phyloP scores from a whole-genome alignment of 2,113 vertebrate species.

The Tetraodon nigroviridis region DNA sequence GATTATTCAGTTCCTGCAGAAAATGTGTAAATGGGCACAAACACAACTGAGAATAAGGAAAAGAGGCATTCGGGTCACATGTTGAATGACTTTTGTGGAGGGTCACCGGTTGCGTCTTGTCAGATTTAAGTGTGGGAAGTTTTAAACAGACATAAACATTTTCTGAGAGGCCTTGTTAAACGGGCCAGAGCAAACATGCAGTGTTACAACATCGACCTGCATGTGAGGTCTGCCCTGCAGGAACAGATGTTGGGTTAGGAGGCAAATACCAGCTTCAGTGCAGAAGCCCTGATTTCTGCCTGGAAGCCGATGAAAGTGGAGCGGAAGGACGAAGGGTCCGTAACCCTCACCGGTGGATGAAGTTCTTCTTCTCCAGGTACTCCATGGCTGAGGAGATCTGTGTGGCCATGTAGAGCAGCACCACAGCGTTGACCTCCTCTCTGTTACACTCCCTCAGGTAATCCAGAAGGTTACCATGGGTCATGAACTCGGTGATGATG shows the following conservation, averaged over 20 bases:
- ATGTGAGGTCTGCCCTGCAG: neutral
- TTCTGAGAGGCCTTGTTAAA: constrained; percentile 23
- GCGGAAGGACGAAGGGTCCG: neutral
- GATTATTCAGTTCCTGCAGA: neutral
- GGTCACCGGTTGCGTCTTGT: constrained; percentile 34
- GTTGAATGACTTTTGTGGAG: constrained; percentile 5
- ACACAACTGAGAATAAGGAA: neutral
- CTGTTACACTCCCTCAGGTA: constrained; percentile 94
- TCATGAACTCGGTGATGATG: constrained; percentile 99
- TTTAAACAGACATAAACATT: constrained; percentile 32
- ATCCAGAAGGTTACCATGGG: constrained; percentile 92
- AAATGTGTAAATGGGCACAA: too few relatives aligned
- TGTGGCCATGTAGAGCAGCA: constrained; percentile 98
- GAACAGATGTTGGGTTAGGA: constrained; percentile 3
- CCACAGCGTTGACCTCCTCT: constrained; percentile 94
- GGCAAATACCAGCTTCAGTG: neutral
- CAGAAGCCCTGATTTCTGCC: too few relatives aligned
- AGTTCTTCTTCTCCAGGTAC: constrained; percentile 98
- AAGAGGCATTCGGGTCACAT: too few relatives aligned
- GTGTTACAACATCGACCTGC: constrained; percentile 26
- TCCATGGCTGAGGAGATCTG: constrained; percentile 99
- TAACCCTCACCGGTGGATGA: constrained; percentile 87
- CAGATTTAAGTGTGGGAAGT: constrained; percentile 26
- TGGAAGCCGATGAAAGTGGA: neutral
- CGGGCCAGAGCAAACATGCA: constrained; percentile 39